A percentile compares a stretch with the other conserved stretches of the same genome.
Evolutionary conservation across 2,888 invertebrate genomes (phyloP).

Genomic region (Biston stratarius): DNA sequence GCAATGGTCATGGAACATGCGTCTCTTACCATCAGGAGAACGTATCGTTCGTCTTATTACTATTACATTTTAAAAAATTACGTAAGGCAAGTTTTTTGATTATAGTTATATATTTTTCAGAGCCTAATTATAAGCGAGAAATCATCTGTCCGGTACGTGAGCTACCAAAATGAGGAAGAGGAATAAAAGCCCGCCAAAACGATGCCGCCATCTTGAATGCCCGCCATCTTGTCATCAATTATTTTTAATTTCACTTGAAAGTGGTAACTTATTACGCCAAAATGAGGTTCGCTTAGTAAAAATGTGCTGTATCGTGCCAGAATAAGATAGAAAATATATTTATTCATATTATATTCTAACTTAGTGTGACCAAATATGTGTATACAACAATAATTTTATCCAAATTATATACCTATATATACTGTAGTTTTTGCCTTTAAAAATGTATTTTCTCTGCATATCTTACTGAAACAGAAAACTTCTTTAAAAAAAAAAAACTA

Average conservation of each 20-base stretch:
- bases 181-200: slow-evolving; percentile 77
- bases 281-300: slow-evolving; percentile 51
- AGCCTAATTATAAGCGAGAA: slow-evolving; percentile 96
- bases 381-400: slow-evolving; percentile 43
- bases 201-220: slow-evolving; percentile 63
- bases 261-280: slow-evolving; percentile 43
- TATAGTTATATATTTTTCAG: slow-evolving; percentile 81
- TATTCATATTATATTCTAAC: slow-evolving; percentile 35
- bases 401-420: slow-evolving; percentile 53
- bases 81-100: too few relatives aligned
- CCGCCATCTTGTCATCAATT: slow-evolving; percentile 54
- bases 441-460: slow-evolving; percentile 59
- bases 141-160: slow-evolving; percentile 97
- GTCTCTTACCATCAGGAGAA: too few relatives aligned
- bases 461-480: slow-evolving; percentile 37
- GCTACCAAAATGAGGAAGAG: slow-evolving; percentile 97
- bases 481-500: slow-evolving; percentile 6
- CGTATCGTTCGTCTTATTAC: too few relatives aligned
- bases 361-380: slow-evolving; percentile 41
- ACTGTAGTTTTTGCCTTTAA: slow-evolving; percentile 64
- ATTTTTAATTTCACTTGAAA: slow-evolving; percentile 47
- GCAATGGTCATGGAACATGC: too few relatives aligned
- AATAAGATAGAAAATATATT: slow-evolving; percentile 39
- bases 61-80: too few relatives aligned
- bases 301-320: slow-evolving; percentile 41